phyloP scores from a whole-genome alignment of 2,113 vertebrate genomes.

The Rhea pennata region DNA sequence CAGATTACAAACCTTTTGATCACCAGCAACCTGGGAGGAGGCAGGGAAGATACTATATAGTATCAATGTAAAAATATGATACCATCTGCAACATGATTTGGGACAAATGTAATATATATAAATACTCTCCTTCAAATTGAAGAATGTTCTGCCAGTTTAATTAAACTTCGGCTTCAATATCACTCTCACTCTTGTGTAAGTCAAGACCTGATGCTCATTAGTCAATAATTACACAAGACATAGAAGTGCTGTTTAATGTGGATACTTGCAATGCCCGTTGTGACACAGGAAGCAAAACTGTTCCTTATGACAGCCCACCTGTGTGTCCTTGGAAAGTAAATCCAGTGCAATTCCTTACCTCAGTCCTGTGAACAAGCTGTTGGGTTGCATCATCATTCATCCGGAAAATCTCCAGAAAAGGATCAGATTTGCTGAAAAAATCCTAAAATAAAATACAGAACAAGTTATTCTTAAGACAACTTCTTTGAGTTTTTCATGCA shows the following conservation, averaged over 20 bases:
- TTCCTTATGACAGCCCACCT: neutral
- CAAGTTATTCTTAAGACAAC: neutral
- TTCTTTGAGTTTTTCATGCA: neutral
- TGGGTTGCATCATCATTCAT: conserved; percentile 94
- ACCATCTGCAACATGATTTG: neutral
- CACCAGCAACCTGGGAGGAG: neutral
- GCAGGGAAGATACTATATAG: neutral
- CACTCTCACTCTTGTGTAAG: neutral
- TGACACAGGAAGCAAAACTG: neutral
- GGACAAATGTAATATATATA: neutral
- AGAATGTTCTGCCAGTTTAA: neutral
- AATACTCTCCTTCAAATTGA: neutral
- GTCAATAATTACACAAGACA: neutral
- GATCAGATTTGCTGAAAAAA: conserved; percentile 99
- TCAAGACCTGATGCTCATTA: neutral
- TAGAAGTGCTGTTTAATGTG: neutral
- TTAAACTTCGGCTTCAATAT: neutral
- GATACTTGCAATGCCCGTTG: neutral
- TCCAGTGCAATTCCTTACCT: conserved; percentile 78
- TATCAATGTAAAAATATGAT: neutral
- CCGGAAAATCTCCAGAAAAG: conserved; percentile 96
- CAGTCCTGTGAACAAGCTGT: conserved; percentile 96
- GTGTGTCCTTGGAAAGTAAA: neutral
- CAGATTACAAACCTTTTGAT: neutral
- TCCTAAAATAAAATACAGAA: conserved; percentile 81